Percentiles rank a stretch among this genome's conserved stretches.
These are phyloP conservation scores for Microtus ochrogaster DNA, from an alignment of 2,113 vertebrate genomes.

Conservation along the genomic window DNA sequence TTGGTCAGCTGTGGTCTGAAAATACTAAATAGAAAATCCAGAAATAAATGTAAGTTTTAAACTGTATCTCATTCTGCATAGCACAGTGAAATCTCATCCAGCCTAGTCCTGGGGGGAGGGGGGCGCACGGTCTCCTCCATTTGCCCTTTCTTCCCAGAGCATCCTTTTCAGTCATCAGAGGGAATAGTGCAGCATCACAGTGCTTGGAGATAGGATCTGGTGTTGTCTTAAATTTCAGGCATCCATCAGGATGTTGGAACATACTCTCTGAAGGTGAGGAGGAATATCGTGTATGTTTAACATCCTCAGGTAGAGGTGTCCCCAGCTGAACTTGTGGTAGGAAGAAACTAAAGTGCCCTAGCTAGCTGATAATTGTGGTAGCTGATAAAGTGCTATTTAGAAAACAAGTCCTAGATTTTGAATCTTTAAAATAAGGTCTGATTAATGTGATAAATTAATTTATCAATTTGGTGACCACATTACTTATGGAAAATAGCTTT, in stretches of 20 bases:
- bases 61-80: neutral
- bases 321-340: neutral
- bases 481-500: neutral
- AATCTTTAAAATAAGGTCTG: neutral
- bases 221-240: neutral
- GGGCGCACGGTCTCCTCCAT: neutral
- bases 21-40: neutral
- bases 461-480: neutral
- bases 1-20: neutral
- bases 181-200: neutral
- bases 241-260: neutral
- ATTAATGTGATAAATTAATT: slow-evolving; percentile 12
- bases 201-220: neutral
- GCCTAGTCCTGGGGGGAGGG: too few relatives aligned
- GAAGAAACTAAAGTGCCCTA: slow-evolving; percentile 12
- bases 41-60: neutral
- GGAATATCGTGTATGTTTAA: neutral
- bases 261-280: neutral
- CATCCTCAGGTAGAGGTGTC: neutral
- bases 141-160: neutral
- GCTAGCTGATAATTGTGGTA: slow-evolving; percentile 3
- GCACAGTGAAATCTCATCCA: neutral
- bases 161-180: neutral
- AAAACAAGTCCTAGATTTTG: slow-evolving; percentile 13
- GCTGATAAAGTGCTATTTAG: slow-evolving; percentile 38